Conservation (phyloP, 2,888 invertebrate genomes). For the Isotomurus palustris region DNA sequence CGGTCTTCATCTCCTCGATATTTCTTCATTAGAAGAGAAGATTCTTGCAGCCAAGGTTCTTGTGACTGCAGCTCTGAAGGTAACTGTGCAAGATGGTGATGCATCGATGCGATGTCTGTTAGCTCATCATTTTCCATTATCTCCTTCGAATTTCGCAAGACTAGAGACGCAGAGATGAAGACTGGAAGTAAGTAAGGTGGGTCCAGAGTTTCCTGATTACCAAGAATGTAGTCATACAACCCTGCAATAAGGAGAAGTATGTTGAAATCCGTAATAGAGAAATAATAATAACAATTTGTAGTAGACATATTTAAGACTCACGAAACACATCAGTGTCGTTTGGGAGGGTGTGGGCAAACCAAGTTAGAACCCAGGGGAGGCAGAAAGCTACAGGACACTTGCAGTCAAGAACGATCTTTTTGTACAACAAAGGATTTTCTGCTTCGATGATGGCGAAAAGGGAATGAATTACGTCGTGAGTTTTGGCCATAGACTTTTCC, state of each 20-base stretch:
- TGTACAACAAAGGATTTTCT: constrained; percentile 33
- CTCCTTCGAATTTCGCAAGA: constrained; percentile 31
- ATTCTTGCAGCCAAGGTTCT: constrained; percentile 43
- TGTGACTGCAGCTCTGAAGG: constrained; percentile 31
- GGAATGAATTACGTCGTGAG: constrained; percentile 41
- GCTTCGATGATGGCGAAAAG: constrained; percentile 40
- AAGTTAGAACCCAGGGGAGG: constrained; percentile 44
- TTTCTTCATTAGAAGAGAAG: constrained; percentile 32
- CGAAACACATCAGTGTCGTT: constrained; percentile 42
- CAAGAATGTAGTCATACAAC: constrained; percentile 42
- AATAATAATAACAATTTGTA: constrained; percentile 6
- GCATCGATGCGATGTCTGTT: constrained; percentile 43
- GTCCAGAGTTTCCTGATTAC: constrained; percentile 25
- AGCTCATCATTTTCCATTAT: constrained; percentile 26
- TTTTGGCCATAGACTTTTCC: constrained; percentile 44
- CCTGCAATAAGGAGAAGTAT: constrained; percentile 20
- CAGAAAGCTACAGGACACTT: constrained; percentile 43
- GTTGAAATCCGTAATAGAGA: not conserved
- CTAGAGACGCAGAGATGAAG: constrained; percentile 38
- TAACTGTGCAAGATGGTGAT: constrained; percentile 36
- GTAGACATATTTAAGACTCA: constrained; percentile 22
- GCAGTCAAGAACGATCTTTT: constrained; percentile 40
- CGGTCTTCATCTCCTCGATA: constrained; percentile 31
- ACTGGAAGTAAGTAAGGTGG: constrained; percentile 39
- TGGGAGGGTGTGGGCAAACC: constrained; percentile 45